Evolutionary conservation across 1,140 invertebrate genomes (phyloP).

Genomic region (Drosophila watanabei): DNA sequence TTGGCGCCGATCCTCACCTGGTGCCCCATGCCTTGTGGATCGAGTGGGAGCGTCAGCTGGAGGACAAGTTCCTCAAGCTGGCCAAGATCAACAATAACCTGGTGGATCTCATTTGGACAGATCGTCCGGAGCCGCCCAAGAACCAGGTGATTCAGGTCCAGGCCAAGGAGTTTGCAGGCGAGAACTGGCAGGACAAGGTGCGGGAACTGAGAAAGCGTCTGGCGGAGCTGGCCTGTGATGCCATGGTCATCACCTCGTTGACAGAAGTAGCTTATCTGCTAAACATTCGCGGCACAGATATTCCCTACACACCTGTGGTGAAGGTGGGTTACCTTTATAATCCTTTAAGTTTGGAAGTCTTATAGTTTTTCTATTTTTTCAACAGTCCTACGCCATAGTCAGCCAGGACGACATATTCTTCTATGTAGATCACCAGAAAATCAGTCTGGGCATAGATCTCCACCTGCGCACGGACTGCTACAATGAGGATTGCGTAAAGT

Average conservation of each 20-base stretch:
- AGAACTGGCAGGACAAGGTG: slow-evolving; percentile 91
- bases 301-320: slow-evolving; percentile 94
- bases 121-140: slow-evolving; percentile 86
- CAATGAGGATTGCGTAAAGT: slow-evolving; percentile 89
- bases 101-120: slow-evolving; percentile 93
- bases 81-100: slow-evolving; percentile 90
- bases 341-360: not conserved
- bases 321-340: slow-evolving; percentile 35
- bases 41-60: slow-evolving; percentile 87
- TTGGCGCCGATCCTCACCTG: slow-evolving; percentile 94
- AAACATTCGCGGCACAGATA: slow-evolving; percentile 97
- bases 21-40: slow-evolving; percentile 89
- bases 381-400: slow-evolving; percentile 90
- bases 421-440: slow-evolving; percentile 88
- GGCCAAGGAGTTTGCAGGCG: slow-evolving; percentile 84
- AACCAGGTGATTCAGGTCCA: slow-evolving; percentile 87
- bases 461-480: slow-evolving; percentile 88
- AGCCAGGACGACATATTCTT: slow-evolving; percentile 88
- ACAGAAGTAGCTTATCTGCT: slow-evolving; percentile 98
- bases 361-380: not conserved
- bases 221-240: slow-evolving; percentile 89
- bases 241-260: slow-evolving; percentile 94
- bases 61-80: slow-evolving; percentile 87
- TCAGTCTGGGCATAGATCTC: slow-evolving; percentile 86
- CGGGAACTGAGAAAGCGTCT: slow-evolving; percentile 89